These are phyloP conservation scores for Lysiphlebus fabarum DNA, from an alignment of 1,140 invertebrate genomes.

Conservation along the genomic window DNA sequence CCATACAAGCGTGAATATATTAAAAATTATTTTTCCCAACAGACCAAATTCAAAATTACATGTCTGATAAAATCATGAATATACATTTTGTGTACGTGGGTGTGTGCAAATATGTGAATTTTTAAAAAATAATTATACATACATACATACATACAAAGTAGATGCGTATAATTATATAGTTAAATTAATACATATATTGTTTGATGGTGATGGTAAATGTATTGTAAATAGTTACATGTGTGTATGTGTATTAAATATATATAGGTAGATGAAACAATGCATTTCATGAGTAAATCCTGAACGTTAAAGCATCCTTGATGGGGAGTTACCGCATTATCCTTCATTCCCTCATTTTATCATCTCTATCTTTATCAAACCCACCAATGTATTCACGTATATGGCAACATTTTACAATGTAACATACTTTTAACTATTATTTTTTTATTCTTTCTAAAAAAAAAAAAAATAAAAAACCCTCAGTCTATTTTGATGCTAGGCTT, in stretches of 20 bases:
- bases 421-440: not conserved
- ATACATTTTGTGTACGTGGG: too few relatives aligned
- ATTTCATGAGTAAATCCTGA: conserved; percentile 13
- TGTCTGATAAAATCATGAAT: conserved; percentile 17
- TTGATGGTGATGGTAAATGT: too few relatives aligned
- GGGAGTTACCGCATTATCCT: conserved; percentile 5
- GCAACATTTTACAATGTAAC: too few relatives aligned
- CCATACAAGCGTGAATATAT: conserved; percentile 5
- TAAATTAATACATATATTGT: too few relatives aligned
- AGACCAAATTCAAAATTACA: not conserved
- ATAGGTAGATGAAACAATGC: conserved; percentile 10
- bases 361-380: too few relatives aligned
- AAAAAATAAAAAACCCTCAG: too few relatives aligned
- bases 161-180: not conserved
- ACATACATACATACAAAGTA: not conserved
- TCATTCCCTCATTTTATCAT: too few relatives aligned
- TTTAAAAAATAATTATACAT: not conserved
- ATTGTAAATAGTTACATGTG: too few relatives aligned
- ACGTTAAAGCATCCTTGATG: conserved; percentile 19
- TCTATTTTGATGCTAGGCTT: conserved; percentile 12
- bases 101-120: too few relatives aligned
- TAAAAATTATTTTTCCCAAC: conserved; percentile 2
- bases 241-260: not conserved
- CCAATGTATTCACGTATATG: too few relatives aligned
- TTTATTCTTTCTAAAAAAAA: too few relatives aligned